A percentile compares a stretch with the other conserved stretches of the same genome.
Evolutionary conservation across 2,888 invertebrate species (phyloP).

Genomic region (Unio delphinus): DNA sequence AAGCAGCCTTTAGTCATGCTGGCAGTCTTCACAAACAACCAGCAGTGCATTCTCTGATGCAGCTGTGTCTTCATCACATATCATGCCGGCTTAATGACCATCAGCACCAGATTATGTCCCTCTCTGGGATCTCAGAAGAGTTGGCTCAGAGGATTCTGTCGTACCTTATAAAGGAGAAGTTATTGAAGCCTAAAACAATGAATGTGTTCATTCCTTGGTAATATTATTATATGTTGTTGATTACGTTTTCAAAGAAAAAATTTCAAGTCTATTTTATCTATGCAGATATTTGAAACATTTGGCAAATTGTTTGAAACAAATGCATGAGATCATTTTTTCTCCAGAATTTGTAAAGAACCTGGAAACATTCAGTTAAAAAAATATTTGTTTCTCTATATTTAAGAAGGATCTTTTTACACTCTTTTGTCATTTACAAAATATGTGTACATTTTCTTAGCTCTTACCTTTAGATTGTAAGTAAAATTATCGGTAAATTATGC

Average conservation of each 20-base stretch:
- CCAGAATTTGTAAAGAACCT: too few relatives aligned
- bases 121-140: constrained; percentile 60
- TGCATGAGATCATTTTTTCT: too few relatives aligned
- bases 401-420: too few relatives aligned
- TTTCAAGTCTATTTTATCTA: background rate
- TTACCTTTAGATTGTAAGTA: too few relatives aligned
- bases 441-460: too few relatives aligned
- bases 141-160: constrained; percentile 59
- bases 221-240: constrained; percentile 6
- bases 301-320: too few relatives aligned
- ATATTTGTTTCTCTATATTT: too few relatives aligned
- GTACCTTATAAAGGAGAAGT: constrained; percentile 59
- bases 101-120: constrained; percentile 49
- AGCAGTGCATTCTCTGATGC: constrained; percentile 39
- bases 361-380: too few relatives aligned
- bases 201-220: constrained; percentile 66
- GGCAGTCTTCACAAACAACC: constrained; percentile 19
- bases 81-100: constrained; percentile 56
- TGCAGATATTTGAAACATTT: background rate
- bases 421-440: too few relatives aligned
- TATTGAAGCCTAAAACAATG: constrained; percentile 61
- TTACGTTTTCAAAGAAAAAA: background rate
- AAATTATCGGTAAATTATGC: too few relatives aligned
- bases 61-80: constrained; percentile 52
- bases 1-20: constrained; percentile 22